Base-by-base conservation (phyloP, 1,140 invertebrate species). In the Ips typographus region DNA sequence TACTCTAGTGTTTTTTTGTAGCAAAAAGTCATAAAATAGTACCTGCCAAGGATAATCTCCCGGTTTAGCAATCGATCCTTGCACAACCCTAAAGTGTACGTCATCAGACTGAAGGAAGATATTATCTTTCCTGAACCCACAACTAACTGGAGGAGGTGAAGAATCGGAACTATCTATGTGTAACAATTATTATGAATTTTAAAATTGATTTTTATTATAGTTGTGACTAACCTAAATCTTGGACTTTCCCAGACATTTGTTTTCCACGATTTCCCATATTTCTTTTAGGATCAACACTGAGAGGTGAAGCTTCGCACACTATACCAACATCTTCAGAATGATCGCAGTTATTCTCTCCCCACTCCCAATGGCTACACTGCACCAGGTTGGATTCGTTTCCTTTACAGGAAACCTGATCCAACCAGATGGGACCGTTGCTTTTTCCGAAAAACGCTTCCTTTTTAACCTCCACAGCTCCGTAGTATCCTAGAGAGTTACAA, bases 21-120 rank as follows among this genome's bases (percentile, higher is more conserved):
- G 40, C 40, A 59, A 59, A 36, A 62, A 62, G 6, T 62, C 36
- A 41, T 52, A 59, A 57, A 65, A 60, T 56, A 74, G 71, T 80
- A 89, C 89, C 83, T 92, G 90, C 91, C 92, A 94, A 1, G 92
- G 92, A 78, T 90, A 89, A n/a, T 87, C 84, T 8, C 88, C 89
- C 47, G 82, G 83, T 2, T 80, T 80, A 0, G 87, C 87, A 7
- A 84, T 71, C 22, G 81, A 83, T 6, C 88, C 87, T 56, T 81
- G 76, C 0, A 89, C 82, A 5, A 89, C 85, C 74, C 83, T 76
- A 79, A 85, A 75, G 81, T 83, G 68, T 75, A 79, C 72, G 38
- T 81, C 81, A 6, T 81, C 81, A 22, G 81, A 73, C 6, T 77
- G 71, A 3, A 73, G 67, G 58, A 80, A 80, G 4, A 84, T 82